Evolutionary conservation across 1,140 invertebrate species (phyloP).

Genomic region (Drosophila virilis): DNA sequence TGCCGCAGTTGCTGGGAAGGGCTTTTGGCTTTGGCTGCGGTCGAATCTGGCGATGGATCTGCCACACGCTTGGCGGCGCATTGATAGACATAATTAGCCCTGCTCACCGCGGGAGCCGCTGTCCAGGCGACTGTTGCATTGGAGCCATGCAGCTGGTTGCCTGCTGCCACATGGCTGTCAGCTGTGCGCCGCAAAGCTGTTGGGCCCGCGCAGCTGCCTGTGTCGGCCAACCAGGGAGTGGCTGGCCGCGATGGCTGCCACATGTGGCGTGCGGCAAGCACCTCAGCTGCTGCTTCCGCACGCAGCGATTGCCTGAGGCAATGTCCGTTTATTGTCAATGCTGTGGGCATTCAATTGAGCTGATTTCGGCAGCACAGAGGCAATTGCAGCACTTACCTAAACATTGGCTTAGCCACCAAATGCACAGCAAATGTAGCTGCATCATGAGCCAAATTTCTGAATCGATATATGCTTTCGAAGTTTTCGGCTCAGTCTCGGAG

Average conservation of each 20-base stretch:
- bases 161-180: slow-evolving; percentile 15
- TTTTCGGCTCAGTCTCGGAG: slow-evolving; percentile 11
- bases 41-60: slow-evolving; percentile 17
- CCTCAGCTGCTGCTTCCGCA: too few species aligned
- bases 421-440: slow-evolving; percentile 9
- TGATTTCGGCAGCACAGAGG: background rate
- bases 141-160: slow-evolving; percentile 1
- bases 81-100: slow-evolving; percentile 55
- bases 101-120: slow-evolving; percentile 16
- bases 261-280: slow-evolving; percentile 40
- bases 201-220: slow-evolving; percentile 41
- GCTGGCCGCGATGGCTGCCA: slow-evolving; percentile 39
- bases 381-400: slow-evolving; percentile 21
- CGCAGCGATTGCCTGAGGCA: slow-evolving; percentile 15
- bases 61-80: slow-evolving; percentile 39
- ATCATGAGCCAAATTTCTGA: slow-evolving; percentile 6
- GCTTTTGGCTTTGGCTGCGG: slow-evolving; percentile 3
- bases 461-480: slow-evolving; percentile 2
- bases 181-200: slow-evolving; percentile 21
- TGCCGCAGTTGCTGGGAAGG: background rate
- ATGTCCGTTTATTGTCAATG: slow-evolving; percentile 16
- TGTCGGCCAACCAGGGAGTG: background rate
- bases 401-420: slow-evolving; percentile 17
- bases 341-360: slow-evolving; percentile 11
- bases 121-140: background rate